phyloP scores from a whole-genome alignment of 2,888 invertebrate species.

The Torymus aiolomorphi region DNA sequence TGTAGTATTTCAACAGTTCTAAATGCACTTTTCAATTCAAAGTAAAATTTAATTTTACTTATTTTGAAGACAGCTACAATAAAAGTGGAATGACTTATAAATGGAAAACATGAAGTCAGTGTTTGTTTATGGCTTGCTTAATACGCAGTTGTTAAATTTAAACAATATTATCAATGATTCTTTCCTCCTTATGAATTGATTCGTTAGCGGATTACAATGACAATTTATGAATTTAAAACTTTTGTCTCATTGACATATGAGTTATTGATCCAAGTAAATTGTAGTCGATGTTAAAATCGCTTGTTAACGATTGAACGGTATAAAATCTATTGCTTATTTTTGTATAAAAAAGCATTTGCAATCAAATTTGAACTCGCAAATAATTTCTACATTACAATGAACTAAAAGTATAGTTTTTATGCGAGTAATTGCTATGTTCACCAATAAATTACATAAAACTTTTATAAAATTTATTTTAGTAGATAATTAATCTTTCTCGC shows the following conservation, averaged over 20 bases:
- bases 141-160: background rate
- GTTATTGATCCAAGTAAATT: background rate
- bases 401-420: too few species aligned
- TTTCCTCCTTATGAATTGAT: background rate
- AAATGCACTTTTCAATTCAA: background rate
- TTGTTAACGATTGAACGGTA: background rate
- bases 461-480: too few species aligned
- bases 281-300: conserved; percentile 17
- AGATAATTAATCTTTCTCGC: too few species aligned
- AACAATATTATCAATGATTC: background rate
- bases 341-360: too few species aligned
- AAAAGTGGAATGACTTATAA: conserved; percentile 6
- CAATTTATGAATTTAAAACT: background rate
- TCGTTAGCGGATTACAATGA: background rate
- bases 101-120: background rate
- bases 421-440: too few species aligned
- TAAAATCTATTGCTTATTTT: background rate
- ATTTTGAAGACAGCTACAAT: background rate
- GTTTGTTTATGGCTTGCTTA: background rate
- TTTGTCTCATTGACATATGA: background rate
- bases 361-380: too few species aligned
- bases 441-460: too few species aligned
- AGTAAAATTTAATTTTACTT: conserved; percentile 10
- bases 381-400: too few species aligned
- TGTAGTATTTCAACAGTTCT: conserved; percentile 4